Base-by-base conservation (phyloP, 2,888 invertebrate species). In the Ectemnius continuus region DNA sequence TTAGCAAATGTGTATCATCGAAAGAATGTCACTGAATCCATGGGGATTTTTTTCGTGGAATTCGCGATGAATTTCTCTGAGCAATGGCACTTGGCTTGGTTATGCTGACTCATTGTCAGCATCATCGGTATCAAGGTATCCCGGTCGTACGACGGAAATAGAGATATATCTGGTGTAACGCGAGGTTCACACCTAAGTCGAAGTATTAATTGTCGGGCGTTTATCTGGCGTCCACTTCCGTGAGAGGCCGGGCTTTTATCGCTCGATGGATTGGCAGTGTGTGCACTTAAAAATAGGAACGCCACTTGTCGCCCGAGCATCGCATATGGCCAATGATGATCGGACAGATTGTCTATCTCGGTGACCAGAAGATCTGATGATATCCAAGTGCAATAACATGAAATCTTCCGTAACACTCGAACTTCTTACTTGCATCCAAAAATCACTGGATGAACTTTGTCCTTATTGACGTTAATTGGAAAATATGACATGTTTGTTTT, bases 241-340 rank as follows among this genome's bases (percentile, higher is more conserved):
- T 20, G 76, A 67, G 58, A 72, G 75, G 57, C 36, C 52, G 16
- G 78, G 67, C 69, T 76, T 36, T 36, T 80, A 81, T 80, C 76
- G 65, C 36, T 3, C 16, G n/a, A 48, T 13, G 46, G 46, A 58
- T 62, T 67, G 56, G 28, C 28, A 11, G 67, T 11, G 2, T 23
- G 23, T 23, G 23, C 47, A 59, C 68, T 72, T 81, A 81, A 78
- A 81, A 76, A 78, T 81, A 78, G 76, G 77, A 59, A 59, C 23
- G 52, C 20, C 52, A 47, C 64, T 67, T 66, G 48, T 59, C 20
- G 61, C 46, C 47, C 56, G 56, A 45, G 28, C 47, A 52, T 28
- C 20, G 18, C 59, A 45, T 20, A 69, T 28, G 71, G 67, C 70
- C 28, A 45, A 66, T 1, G 62, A 63, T 48, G 16, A 59, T 20